Evolutionary conservation across 2,888 invertebrate genomes (phyloP), one percentile per base, ranked within the genome.

Genomic region (Noctuana brunneofusca): DNA sequence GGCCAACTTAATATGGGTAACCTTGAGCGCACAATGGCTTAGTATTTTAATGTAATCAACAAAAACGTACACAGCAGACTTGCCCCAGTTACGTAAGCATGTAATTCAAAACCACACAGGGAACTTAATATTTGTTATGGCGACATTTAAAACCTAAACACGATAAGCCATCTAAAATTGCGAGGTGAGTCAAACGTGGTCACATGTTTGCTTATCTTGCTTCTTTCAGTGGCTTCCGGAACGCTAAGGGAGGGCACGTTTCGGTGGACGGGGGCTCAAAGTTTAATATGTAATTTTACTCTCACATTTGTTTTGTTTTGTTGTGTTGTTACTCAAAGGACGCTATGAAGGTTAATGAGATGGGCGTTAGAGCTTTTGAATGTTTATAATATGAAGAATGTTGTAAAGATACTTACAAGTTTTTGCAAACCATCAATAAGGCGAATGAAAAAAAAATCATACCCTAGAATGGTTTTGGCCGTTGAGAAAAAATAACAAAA

Each of bases 1-100:
- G 81, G 76, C 77, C 72, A 80, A 79, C 81, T 83, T 84, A 80
- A 86, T 83, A 82, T 83, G 82, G 84, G 84, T 88, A 83, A 84
- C 90, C 90, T 89, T 89, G 87, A 70, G 63, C 68, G 72, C 73
- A 87, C 85, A 84, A 86, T 85, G 80, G 80, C 59, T 70, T 71
- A 68, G 74, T 82, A 78, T 77, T 79, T 80, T 79, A 79, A 79
- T 78, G 76, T 76, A 73, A 78, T 77, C 73, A 73, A 81, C 76
- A 79, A 81, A 80, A 84, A 84, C 69, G 73, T 72, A 69, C 75
- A 75, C 74, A 73, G 68, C 70, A 71, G 65, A 66, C 66, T 69
- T 76, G 77, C 70, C 76, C 79, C 74, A 79, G 71, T 83, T 81
- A 78, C 75, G 64, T 67, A 66, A 63, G 54, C 57, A 64, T 41